Base-by-base conservation (phyloP, 2,113 vertebrate species). In the Prolemur simus region DNA sequence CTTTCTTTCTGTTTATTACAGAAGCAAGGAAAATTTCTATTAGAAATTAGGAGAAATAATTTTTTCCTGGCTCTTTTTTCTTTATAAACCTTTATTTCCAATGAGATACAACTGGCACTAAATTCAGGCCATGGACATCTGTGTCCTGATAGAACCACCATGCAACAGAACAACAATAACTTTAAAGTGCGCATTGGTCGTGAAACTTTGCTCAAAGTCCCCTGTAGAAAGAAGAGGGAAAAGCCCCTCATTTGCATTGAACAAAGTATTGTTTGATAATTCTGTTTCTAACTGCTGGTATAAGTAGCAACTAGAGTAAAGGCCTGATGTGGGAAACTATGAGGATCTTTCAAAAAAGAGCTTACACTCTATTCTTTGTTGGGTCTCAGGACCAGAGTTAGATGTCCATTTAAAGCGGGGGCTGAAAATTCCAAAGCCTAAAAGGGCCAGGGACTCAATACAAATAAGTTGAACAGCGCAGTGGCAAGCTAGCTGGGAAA, bases 111-210 rank as follows among this genome's bases (percentile, higher is more conserved):
- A 69, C 93, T 82, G 63, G 92, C 97, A 98, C 92, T 97, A 92
- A 97, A 95, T 98, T 98, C 97, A 96, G 97, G 95, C 93, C 88
- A 80, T n/a, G 77, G 14, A 66, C 37, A 34, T 93, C 93, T 97
- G 73, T 93, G 80, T 92, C 97, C 92, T 97, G 98, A 95, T 97
- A 98, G 97, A 98, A 98, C 98, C 98, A 98, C 98, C 98, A 96
- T 98, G 99, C 98, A 97, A 98, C 98, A 99, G 98, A 99, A 99
- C 99, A 99, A 99, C 99, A 99, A 99, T 99, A 99, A 97, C 98
- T 98, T 95, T 98, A 98, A 49, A 98, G 97, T 98, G 98, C 98
- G 98, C 98, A 98, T 98, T 98, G 98, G 98, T 99, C 99, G 98
- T 98, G 97, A 98, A 97, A 94, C 91, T 98, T 98, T 98, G 97